Base-by-base conservation (phyloP, 2,113 vertebrate species). In the Lampris incognitus region DNA sequence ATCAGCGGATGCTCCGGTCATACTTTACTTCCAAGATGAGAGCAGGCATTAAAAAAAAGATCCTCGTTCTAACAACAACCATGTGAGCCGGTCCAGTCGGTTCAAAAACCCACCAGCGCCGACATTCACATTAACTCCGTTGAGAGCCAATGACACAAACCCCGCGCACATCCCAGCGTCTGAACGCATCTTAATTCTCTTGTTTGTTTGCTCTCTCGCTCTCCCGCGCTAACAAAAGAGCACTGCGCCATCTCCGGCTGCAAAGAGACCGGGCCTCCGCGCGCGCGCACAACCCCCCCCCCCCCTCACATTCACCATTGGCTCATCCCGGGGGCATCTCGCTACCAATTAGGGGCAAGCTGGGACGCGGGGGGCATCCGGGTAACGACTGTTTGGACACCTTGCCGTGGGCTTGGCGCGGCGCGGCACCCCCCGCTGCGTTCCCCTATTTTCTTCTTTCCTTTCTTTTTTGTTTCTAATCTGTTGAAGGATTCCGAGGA, bases 281-380 rank as follows among this genome's bases (percentile, higher is more conserved):
- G 71, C 76, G 85, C 81, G 83, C 78, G 85, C 73, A 75, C 60
- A n/a, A n/a, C n/a, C n/a, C n/a, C n/a, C n/a, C n/a, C n/a, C n/a
- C n/a, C n/a, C 61, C 69, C 60, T 73, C 65, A 11, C 59, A 61
- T 50, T 58, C 72, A 54, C 64, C 73, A 63, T 66, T 67, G 85
- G 83, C 75, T 89, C 89, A 85, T 87, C 86, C 69, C 51, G 52
- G 73, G 87, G 79, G 79, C 83, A 90, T 92, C 85, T 24, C 61
- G 83, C 75, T 89, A 90, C 87, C 81, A 89, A 76, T 90, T 83
- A 81, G 41, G 24, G 50, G 51, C 1, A 8, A 71, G 69, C 41
- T 49, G 69, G 66, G 70, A 74, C 44, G 72, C 76, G 63, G 13
- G 49, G 49, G 59, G 42, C 82, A 79, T 83, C 84, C 69, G 79